These are phyloP conservation scores for Luffia ferchaultella DNA, from an alignment of 2,888 invertebrate species.

Conservation along the genomic window DNA sequence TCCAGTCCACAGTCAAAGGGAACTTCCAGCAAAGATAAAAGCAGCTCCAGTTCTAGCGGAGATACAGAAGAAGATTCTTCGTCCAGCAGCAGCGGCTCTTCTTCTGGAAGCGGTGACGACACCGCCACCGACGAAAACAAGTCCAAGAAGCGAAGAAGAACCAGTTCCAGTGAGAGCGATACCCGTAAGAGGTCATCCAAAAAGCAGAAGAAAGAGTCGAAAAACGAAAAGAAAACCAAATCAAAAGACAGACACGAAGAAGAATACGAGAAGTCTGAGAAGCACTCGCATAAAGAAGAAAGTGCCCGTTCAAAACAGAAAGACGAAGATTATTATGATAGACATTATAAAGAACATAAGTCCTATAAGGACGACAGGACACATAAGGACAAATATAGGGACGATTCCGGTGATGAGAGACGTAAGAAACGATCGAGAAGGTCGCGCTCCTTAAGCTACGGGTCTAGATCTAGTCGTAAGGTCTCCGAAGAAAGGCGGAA, in stretches of 20 bases:
- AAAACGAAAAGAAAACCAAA: conserved; percentile 28
- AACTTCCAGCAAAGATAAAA: conserved; percentile 34
- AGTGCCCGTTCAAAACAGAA: neutral
- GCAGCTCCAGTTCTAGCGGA: conserved; percentile 39
- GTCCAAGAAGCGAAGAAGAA: conserved; percentile 43
- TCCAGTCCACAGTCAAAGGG: conserved; percentile 34
- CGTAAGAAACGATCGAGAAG: conserved; percentile 32
- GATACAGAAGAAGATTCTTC: conserved; percentile 45
- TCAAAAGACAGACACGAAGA: conserved; percentile 34
- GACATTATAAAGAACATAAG: neutral
- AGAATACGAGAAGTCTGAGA: conserved; percentile 34
- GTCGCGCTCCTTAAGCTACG: conserved; percentile 44
- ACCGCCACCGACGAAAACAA: conserved; percentile 25
- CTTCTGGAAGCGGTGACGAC: conserved; percentile 33
- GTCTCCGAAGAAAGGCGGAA: conserved; percentile 17
- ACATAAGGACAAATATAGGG: conserved; percentile 41
- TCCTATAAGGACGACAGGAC: conserved; percentile 29
- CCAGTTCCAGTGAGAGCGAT: conserved; percentile 35
- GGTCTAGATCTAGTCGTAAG: conserved; percentile 33
- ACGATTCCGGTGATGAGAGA: conserved; percentile 43
- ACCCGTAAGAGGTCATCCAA: conserved; percentile 35
- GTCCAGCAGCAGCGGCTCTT: conserved; percentile 30
- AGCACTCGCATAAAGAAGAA: conserved; percentile 28
- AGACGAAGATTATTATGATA: conserved; percentile 2
- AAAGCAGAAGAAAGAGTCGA: conserved; percentile 29